Evolutionary conservation across 2,113 vertebrate species (phyloP), one percentile per base, ranked within the genome.

Genomic region (Helogale parvula): DNA sequence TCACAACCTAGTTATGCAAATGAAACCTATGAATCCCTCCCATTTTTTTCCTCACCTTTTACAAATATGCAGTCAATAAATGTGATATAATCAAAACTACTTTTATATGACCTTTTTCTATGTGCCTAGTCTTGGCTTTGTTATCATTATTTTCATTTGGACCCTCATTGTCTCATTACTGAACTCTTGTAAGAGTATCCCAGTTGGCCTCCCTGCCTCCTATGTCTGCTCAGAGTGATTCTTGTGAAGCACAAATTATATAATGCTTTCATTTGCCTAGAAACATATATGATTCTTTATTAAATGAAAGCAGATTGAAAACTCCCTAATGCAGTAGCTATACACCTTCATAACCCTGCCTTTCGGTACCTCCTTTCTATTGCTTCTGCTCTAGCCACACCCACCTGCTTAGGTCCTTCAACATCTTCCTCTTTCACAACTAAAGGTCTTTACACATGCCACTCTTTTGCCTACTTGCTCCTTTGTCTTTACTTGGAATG

Each of bases 61-160:
- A 33, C 4, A 66, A n/a, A 9, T 50, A n/a, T 57, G 7, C 4
- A 71, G 4, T 77, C 19, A 79, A 14, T 72, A 88, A 84, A 31
- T 38, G 74, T 6, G 1, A 77, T 79, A 79, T 45, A 45, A 38
- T 54, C 10, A 54, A 17, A 94, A 94, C 81, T 13, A 63, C 11
- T 13, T 38, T 77, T 19, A 0, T 38, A 25, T 60, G 5, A 13
- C 3, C 2, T 10, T 76, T 68, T n/a, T 76, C 19, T 60, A 2
- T 57, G 16, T 9, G n/a, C 27, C 17, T 4, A n/a, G 2, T 35
- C 0, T 0, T 71, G 3, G 3, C 2, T 91, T 23, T 25, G 29
- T 17, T 82, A 60, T 38, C 25, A 41, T 35, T 38, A 41, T 13
- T 16, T 69, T 96, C 21, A 45, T 57, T n/a, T 83, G 27, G 7